Base-by-base conservation (phyloP, 2,797 vertebrate species). In the Spondyliosoma cantharus region DNA sequence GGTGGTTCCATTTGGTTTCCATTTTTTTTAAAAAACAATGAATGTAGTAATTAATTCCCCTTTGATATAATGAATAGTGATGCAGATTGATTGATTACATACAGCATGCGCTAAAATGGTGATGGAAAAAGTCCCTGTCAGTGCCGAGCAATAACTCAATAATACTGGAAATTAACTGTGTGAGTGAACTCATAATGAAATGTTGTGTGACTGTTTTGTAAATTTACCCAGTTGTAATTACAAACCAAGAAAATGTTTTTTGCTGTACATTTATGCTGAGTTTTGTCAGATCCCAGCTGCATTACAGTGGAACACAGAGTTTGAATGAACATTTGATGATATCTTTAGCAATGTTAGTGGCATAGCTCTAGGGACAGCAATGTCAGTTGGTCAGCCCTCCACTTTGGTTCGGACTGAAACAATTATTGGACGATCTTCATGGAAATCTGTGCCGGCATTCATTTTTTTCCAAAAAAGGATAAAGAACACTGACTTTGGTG, bases 31-130 rank as follows among this genome's bases (percentile, higher is more conserved):
- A n/a, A n/a, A n/a, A n/a, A n/a, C n/a, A n/a, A n/a, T n/a, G n/a
- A n/a, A n/a, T n/a, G n/a, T n/a, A n/a, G n/a, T n/a, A n/a, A n/a
- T n/a, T n/a, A n/a, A n/a, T n/a, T n/a, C 32, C 42, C 50, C 32
- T 37, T 27, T 48, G 15, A 45, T 27, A 16, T 63, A 46, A 53
- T 32, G 37, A 54, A 53, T 71, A 56, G 58, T 49, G 20, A 75
- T 59, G 32, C 32, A 58, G 45, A 22, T 8, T 65, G 25, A 74
- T 32, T 42, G 50, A 66, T 74, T 42, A 43, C 25, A 56, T 20
- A 42, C 32, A 42, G 27, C 9, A n/a, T 12, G 27, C 17, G 57
- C 27, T 42, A 9, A 58, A 20, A 24, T 13, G 45, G 45, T 17
- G 46, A 16, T n/a, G 32, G 13, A 6, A 15, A 16, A 70, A 16